phyloP scores from a whole-genome alignment of 2,888 invertebrate species.

The Rambutsinella grinnellia region DNA sequence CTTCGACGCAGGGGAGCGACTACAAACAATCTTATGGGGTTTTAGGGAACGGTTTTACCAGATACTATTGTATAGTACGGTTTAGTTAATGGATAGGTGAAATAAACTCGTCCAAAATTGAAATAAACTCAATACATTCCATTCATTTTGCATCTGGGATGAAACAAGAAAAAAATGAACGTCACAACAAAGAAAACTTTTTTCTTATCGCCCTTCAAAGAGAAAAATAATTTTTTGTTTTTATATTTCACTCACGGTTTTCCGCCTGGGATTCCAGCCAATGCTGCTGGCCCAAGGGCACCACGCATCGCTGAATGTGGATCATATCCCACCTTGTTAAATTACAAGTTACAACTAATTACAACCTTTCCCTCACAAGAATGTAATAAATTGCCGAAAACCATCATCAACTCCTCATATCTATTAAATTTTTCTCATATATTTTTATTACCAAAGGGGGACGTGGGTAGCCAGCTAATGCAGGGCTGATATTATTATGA shows the following conservation, averaged over 20 bases:
- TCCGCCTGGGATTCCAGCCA: slow-evolving; percentile 71
- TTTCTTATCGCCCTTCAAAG: not conserved
- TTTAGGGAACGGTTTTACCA: too few relatives aligned
- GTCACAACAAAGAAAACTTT: too few relatives aligned
- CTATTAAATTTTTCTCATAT: not conserved
- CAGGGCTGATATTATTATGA: slow-evolving; percentile 77
- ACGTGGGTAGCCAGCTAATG: slow-evolving; percentile 77
- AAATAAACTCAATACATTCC: too few relatives aligned
- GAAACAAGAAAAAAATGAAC: too few relatives aligned
- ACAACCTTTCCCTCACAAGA: slow-evolving; percentile 8
- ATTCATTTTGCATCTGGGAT: too few relatives aligned
- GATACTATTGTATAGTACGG: too few relatives aligned
- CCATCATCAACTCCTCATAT: not conserved
- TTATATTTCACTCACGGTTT: slow-evolving; percentile 81
- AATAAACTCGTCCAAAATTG: too few relatives aligned
- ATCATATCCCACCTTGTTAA: slow-evolving; percentile 74
- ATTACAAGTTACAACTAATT: slow-evolving; percentile 49
- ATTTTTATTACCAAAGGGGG: slow-evolving; percentile 72
- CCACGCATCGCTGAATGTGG: slow-evolving; percentile 79
- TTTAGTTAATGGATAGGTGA: too few relatives aligned
- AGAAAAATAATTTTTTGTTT: not conserved
- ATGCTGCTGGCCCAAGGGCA: slow-evolving; percentile 72
- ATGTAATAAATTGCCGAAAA: slow-evolving; percentile 9
- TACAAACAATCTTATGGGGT: too few relatives aligned
- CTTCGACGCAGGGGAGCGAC: slow-evolving; percentile 9